Base-by-base conservation (phyloP, 2,113 vertebrate species). In the Plectropomus leopardus region DNA sequence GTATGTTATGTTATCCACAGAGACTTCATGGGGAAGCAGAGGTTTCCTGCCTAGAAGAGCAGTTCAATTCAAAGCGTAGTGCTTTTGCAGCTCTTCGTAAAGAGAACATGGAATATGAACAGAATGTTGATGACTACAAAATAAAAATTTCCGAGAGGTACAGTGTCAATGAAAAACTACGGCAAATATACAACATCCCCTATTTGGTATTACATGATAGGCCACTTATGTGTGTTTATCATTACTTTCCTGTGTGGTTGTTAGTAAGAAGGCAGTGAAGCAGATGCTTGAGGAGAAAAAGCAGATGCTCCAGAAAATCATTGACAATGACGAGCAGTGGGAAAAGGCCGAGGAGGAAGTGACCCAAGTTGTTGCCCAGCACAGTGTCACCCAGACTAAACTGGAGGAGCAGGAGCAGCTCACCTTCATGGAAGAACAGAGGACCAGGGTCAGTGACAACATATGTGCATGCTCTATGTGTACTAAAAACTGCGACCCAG, bases 261-360 rank as follows among this genome's bases (percentile, higher is more conserved):
- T 71, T 71, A 94, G 95, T 19, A 72, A 91, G 55, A 86, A 92
- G 54, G 84, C 86, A 24, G 88, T 88, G 82, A 88, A 83, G 73
- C 89, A 90, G 86, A 88, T 95, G 86, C 76, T 26, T 7, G 86
- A 83, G 67, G 90, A 94, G 79, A 92, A 55, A 67, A 88, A 86
- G 77, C 84, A 78, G 72, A 92, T 96, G 79, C 23, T 87, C 32
- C 90, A 92, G 89, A 75, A 77, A 80, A 93, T 94, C 45, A 26
- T 7, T 72, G 80, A 92, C 86, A 92, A 94, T 80, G 93, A 96
- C 47, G 78, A 92, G 8, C 85, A 92, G 78, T 86, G 93, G 88
- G 91, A 90, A 90, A 76, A 88, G 36, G 82, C 95, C 54, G 91
- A 91, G 80, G 92, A 87, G 42, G 93, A 96, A 55, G 65, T 95